These are phyloP conservation scores for Fragum fragum DNA, from an alignment of 2,888 invertebrate species.

Conservation along the genomic window DNA sequence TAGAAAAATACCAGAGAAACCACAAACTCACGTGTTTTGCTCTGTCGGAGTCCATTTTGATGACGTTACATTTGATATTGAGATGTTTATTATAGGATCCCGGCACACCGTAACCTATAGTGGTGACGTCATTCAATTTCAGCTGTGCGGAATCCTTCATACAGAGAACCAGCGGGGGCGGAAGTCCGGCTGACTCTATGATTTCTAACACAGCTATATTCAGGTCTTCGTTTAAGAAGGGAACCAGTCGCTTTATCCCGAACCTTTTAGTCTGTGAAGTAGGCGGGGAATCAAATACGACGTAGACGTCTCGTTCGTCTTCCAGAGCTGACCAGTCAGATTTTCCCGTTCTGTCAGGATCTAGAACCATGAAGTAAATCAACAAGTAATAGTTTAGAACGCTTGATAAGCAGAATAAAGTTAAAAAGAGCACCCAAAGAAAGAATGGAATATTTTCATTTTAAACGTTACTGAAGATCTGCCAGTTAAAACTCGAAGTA, in stretches of 20 bases:
- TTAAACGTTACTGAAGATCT: no score
- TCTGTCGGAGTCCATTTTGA: conserved; percentile 43
- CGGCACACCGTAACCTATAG: conserved; percentile 51
- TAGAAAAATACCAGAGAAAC: no score
- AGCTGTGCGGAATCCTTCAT: conserved; percentile 39
- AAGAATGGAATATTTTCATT: no score
- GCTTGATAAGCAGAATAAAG: no score
- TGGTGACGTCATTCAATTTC: conserved; percentile 39
- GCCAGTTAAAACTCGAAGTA: no score
- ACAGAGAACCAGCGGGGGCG: conserved; percentile 53
- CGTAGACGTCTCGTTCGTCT: conserved; percentile 40
- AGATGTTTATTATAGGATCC: conserved; percentile 48
- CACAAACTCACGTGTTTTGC: conserved; percentile 37
- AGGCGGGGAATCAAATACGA: conserved; percentile 46
- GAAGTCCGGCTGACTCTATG: neutral
- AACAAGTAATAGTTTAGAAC: no score
- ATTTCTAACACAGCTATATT: conserved; percentile 60
- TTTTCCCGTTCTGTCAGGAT: conserved; percentile 53
- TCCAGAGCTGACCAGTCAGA: conserved; percentile 59
- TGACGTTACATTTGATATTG: conserved; percentile 44
- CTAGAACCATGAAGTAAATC: conserved; percentile 31
- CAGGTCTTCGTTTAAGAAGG: conserved; percentile 53
- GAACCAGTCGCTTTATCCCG: conserved; percentile 37
- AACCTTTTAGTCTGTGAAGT: conserved; percentile 26
- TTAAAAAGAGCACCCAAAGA: no score